Conservation (phyloP, 2,113 vertebrate species). For the Dunckerocampus dactyliophorus region DNA sequence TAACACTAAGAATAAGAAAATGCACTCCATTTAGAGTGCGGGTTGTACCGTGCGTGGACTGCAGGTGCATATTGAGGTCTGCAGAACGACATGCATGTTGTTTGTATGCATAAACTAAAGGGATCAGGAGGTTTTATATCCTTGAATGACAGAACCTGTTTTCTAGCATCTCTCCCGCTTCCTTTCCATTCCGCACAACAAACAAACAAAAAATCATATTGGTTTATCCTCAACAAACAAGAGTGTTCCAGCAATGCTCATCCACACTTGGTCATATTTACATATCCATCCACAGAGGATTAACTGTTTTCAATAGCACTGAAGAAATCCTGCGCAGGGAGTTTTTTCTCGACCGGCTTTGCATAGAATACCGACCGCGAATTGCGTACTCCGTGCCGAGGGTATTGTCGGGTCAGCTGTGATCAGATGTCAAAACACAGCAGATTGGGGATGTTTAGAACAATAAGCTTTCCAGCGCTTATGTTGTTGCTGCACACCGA, state of each 20-base stretch:
- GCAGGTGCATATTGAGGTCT: not conserved
- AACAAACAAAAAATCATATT: constrained; percentile 31
- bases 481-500: constrained; percentile 10
- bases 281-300: constrained; percentile 55
- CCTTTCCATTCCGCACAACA: constrained; percentile 21
- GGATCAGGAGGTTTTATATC: constrained; percentile 31
- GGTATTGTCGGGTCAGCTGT: constrained; percentile 49
- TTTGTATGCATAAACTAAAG: constrained; percentile 1
- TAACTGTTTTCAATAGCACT: constrained; percentile 45
- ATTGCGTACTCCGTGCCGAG: constrained; percentile 41
- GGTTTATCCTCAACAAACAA: constrained; percentile 46
- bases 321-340: constrained; percentile 40
- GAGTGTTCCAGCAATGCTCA: constrained; percentile 31
- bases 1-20: too few species aligned
- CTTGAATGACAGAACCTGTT: constrained; percentile 28
- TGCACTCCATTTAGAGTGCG: not conserved
- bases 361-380: constrained; percentile 35
- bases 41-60: not conserved
- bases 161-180: constrained; percentile 16
- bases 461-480: constrained; percentile 17
- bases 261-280: constrained; percentile 42
- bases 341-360: constrained; percentile 39
- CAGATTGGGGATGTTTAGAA: constrained; percentile 30
- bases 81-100: constrained; percentile 2
- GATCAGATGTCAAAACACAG: constrained; percentile 42